Evolutionary conservation across 2,797 vertebrate genomes (phyloP), one percentile per base, ranked within the genome.

Genomic region (Mustela erminea): DNA sequence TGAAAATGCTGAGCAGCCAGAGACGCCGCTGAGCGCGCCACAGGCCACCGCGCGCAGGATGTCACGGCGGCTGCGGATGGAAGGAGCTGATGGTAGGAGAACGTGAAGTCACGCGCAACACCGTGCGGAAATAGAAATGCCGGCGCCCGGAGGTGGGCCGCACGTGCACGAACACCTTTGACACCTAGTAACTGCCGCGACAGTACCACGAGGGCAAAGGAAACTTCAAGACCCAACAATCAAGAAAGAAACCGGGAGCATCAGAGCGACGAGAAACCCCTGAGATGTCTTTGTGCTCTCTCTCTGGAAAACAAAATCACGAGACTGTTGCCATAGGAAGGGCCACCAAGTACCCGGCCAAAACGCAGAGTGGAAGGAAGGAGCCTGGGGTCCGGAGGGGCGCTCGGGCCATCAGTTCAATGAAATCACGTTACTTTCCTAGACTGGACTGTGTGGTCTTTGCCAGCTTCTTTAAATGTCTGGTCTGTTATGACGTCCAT

Each of bases 21-120:
- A 64, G 43, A 1, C 0, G 4, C 23, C 2, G 1, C 1, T 18
- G 32, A 7, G 72, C 29, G 10, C 38, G 0, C 2, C 6, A 23
- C 4, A 3, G 43, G 72, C 72, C 72, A 10, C 27, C 8, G 7
- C 1, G 4, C 75, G 27, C 25, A 2, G 15, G 27, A 3, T 1
- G 43, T 9, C 46, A 29, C 1, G 41, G 1, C 27, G 4, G 2
- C 7, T 1, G 15, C 7, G 27, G 72, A 46, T 0, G 7, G 72
- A 17, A 15, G 72, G 9, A 10, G 9, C 41, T 10, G 41, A 46
- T 29, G 41, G 4, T 4, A 46, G 5, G 43, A 75, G 27, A 10
- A 75, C 8, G 27, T 17, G 15, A 75, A 18, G 9, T 32, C 72
- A 32, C 29, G 18, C 25, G 17, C 25, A 46, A 29, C 27, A 2